Evolutionary conservation across 2,888 invertebrate species (phyloP).

Genomic region (Sisyra terminalis): DNA sequence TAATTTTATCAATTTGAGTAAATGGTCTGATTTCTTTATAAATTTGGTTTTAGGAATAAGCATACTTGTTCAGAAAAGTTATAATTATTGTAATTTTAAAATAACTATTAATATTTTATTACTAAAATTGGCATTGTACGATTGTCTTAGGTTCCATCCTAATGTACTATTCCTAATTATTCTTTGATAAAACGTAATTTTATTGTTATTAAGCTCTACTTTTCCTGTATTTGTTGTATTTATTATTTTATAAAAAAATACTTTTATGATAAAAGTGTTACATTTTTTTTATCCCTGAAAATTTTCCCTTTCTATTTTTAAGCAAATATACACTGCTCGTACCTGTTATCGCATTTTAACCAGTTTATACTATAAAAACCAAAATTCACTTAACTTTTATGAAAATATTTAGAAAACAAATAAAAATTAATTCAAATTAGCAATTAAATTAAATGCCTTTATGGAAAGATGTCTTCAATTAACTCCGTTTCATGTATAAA

Average conservation of each 20-base stretch:
- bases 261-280: constrained; percentile 1
- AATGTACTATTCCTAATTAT: constrained; percentile 1
- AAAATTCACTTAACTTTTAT: not conserved
- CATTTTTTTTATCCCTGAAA: not conserved
- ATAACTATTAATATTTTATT: too few relatives aligned
- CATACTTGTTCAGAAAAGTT: too few relatives aligned
- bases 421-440: too few relatives aligned
- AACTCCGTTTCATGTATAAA: too few relatives aligned
- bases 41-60: too few relatives aligned
- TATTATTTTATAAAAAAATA: constrained; percentile 4
- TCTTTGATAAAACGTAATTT: not conserved
- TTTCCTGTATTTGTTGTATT: constrained; percentile 3
- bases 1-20: too few relatives aligned
- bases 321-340: not conserved
- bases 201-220: constrained; percentile 2
- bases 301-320: not conserved
- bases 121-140: not conserved
- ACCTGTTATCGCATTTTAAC: too few relatives aligned
- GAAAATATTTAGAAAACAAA: too few relatives aligned
- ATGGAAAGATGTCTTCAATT: too few relatives aligned
- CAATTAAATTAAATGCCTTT: too few relatives aligned
- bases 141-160: not conserved
- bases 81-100: too few relatives aligned
- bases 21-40: too few relatives aligned
- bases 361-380: not conserved